phyloP scores from a whole-genome alignment of 1,140 invertebrate genomes.

The Zaprionus ornatus region DNA sequence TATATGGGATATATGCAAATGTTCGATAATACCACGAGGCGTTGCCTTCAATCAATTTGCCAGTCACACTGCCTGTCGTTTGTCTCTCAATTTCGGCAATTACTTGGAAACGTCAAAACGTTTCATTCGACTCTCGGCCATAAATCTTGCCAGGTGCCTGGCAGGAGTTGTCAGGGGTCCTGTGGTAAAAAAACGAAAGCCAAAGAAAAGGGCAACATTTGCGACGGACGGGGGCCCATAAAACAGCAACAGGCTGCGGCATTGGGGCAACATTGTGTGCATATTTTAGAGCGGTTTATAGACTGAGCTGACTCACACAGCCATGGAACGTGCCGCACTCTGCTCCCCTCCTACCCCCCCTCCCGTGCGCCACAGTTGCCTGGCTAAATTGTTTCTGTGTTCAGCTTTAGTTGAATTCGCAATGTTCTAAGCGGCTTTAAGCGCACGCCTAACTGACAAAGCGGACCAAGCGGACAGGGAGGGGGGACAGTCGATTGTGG shows the following conservation, averaged over 20 bases:
- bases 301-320: conserved; percentile 35
- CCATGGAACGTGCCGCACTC: neutral
- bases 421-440: conserved; percentile 72
- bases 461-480: neutral
- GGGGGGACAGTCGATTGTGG: conserved; percentile 3
- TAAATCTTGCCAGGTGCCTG: conserved; percentile 59
- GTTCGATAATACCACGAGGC: conserved; percentile 12
- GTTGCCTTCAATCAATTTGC: conserved; percentile 24
- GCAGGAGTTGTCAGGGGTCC: conserved; percentile 31
- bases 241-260: conserved; percentile 63
- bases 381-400: conserved; percentile 59
- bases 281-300: conserved; percentile 48
- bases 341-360: too few species aligned
- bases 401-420: conserved; percentile 66
- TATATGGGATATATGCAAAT: conserved; percentile 6
- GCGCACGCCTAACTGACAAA: conserved; percentile 35
- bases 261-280: conserved; percentile 41
- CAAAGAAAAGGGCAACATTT: conserved; percentile 42
- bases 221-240: conserved; percentile 12
- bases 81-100: conserved; percentile 71
- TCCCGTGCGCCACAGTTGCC: neutral
- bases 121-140: conserved; percentile 49
- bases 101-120: conserved; percentile 50
- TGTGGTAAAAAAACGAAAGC: conserved; percentile 26
- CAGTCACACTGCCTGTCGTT: conserved; percentile 17